Evolutionary conservation across 2,113 vertebrate genomes (phyloP).

Genomic region (Phocoena phocoena): DNA sequence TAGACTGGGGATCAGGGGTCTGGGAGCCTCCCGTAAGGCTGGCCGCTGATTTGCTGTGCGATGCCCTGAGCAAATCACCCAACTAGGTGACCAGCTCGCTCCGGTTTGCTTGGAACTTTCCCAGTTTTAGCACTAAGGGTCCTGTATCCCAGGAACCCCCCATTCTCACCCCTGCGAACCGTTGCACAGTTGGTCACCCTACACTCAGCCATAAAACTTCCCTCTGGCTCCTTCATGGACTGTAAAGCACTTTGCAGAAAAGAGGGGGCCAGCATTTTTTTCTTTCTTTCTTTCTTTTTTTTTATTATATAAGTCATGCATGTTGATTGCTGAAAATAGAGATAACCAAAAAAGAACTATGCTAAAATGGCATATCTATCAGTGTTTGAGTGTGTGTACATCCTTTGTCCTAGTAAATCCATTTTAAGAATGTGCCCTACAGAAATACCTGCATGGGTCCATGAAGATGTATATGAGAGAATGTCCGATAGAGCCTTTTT

Average conservation of each 20-base stretch:
- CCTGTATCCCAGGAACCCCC: neutral
- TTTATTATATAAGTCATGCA: neutral
- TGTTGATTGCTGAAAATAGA: conserved; percentile 9
- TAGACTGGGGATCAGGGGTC: neutral
- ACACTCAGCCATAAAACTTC: neutral
- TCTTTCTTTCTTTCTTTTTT: neutral
- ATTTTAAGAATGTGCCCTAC: neutral
- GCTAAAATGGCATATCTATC: neutral
- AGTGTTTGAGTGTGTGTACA: neutral
- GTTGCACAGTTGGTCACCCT: neutral
- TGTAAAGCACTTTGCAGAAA: neutral
- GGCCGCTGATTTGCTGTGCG: neutral
- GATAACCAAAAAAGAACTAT: neutral
- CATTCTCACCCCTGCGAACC: neutral
- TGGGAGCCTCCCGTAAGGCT: neutral
- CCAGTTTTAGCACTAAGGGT: neutral
- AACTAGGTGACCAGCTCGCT: neutral
- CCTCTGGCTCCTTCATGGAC: neutral
- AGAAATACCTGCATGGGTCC: neutral
- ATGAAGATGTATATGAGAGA: neutral
- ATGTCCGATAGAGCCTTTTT: neutral
- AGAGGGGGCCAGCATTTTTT: neutral
- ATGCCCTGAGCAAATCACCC: neutral
- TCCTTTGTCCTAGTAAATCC: neutral
- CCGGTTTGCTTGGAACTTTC: neutral